A percentile compares a stretch with the other conserved stretches of the same genome.
These are phyloP conservation scores for Cecropterus lyciades DNA, from an alignment of 1,140 invertebrate genomes.

Conservation along the genomic window DNA sequence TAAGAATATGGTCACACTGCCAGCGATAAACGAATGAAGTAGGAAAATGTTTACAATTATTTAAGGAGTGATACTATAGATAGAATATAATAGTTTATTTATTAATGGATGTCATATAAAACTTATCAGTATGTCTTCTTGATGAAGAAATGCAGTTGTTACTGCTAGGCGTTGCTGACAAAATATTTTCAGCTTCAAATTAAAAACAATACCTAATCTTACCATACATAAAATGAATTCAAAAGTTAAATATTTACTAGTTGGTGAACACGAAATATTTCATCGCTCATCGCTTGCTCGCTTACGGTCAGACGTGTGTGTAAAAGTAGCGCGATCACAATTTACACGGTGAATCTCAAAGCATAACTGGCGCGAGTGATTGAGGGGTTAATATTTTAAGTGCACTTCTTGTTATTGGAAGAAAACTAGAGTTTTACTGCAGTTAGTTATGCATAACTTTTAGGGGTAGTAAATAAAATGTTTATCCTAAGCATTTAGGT, in stretches of 20 bases:
- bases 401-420: conserved; percentile 31
- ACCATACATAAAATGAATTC: too few species aligned
- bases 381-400: conserved; percentile 40
- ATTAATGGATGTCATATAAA: too few species aligned
- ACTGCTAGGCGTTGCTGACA: too few species aligned
- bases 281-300: background rate
- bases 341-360: conserved; percentile 73
- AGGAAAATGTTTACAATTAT: background rate
- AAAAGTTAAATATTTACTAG: too few species aligned
- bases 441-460: background rate
- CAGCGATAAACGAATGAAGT: background rate
- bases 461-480: background rate
- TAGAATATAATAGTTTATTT: too few species aligned
- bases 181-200: too few species aligned
- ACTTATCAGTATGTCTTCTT: too few species aligned
- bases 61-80: too few species aligned
- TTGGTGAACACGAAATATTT: too few species aligned
- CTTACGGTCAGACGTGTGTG: background rate
- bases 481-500: too few species aligned
- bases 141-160: too few species aligned
- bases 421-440: conserved; percentile 19
- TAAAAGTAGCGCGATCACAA: conserved; percentile 55
- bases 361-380: conserved; percentile 58
- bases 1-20: background rate
- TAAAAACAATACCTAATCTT: too few species aligned